A percentile compares a stretch with the other conserved stretches of the same genome.
Evolutionary conservation across 1,140 invertebrate genomes (phyloP).

Genomic region (Pachypeltis micranthus): DNA sequence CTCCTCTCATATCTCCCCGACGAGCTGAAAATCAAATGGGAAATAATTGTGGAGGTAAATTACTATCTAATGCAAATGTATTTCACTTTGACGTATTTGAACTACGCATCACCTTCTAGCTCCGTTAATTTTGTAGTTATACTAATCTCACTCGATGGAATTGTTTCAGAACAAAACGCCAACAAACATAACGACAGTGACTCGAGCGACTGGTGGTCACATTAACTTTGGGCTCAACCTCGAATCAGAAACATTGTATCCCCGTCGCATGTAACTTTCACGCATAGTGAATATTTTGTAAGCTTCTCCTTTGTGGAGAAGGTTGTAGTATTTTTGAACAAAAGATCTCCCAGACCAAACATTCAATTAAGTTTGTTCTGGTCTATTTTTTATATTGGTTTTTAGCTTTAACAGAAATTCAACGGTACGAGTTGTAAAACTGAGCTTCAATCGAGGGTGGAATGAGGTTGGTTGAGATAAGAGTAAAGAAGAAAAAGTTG

Average conservation of each 20-base stretch:
- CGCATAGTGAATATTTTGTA: too few species aligned
- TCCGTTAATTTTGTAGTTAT: neutral
- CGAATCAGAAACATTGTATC: neutral
- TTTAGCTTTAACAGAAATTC: too few species aligned
- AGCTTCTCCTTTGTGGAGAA: too few species aligned
- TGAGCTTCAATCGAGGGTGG: too few species aligned
- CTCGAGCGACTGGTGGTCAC: neutral
- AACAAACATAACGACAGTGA: neutral
- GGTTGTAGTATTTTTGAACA: too few species aligned
- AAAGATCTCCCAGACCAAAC: too few species aligned
- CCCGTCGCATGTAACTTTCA: neutral
- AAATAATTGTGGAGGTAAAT: neutral
- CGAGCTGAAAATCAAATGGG: slow-evolving; percentile 17
- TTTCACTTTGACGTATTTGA: neutral
- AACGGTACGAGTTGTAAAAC: too few species aligned
- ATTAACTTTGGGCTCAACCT: neutral
- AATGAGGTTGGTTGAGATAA: too few species aligned
- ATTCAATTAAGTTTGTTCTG: too few species aligned
- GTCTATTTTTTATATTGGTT: too few species aligned
- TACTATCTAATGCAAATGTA: neutral
- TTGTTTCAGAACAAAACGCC: neutral
- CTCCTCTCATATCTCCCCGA: slow-evolving; percentile 21
- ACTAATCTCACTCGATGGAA: neutral
- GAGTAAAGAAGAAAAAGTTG: too few species aligned
- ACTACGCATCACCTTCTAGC: neutral